Base-by-base conservation (phyloP, 2,113 vertebrate genomes). In the Malurus elegans region DNA sequence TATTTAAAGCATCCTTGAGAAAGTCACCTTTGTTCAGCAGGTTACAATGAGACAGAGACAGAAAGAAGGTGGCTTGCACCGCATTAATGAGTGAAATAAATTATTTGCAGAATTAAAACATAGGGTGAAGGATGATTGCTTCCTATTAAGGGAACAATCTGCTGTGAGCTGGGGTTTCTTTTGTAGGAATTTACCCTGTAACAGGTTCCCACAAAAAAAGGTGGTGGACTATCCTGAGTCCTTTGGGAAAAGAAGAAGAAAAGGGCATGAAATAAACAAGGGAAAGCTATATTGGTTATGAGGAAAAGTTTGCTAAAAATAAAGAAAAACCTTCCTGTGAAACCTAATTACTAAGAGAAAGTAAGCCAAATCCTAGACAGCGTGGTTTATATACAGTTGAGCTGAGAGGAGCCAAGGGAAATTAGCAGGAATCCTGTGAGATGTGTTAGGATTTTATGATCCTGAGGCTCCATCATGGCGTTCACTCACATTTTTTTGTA, bases 401-500 rank as follows among this genome's bases (percentile, higher is more conserved):
- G 60, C 64, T 88, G 67, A 94, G 53, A 31, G 0, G 64, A 97
- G 91, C 60, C 86, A 86, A 83, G 94, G 65, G 79, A 95, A 93
- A 94, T 90, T 54, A 92, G 57, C 60, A 88, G 58, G 24, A 92
- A 92, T 83, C 71, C 86, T 86, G 32, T 58, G 51, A 94, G 72
- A 90, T 71, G 29, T 83, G 56, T 83, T 70, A 84, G 51, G 54
- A 95, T 80, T 95, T 95, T 80, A 73, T 44, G 67, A 67, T 90
- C 56, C 85, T 86, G 25, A 14, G 82, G 79, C 69, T 92, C 40
- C 71, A 64, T 34, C 62, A 15, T 44, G 38, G 42, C 2, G 0
- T 50, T 79, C 70, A 26, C 45, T 90, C 70, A 15, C 54, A 4
- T 36, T 58, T 92, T 88, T 74, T 86, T 69, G 38, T 64, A 70